A percentile compares a stretch with the other conserved stretches of the same genome.
phyloP scores from a whole-genome alignment of 2,888 invertebrate genomes.

The Plusia festucae region DNA sequence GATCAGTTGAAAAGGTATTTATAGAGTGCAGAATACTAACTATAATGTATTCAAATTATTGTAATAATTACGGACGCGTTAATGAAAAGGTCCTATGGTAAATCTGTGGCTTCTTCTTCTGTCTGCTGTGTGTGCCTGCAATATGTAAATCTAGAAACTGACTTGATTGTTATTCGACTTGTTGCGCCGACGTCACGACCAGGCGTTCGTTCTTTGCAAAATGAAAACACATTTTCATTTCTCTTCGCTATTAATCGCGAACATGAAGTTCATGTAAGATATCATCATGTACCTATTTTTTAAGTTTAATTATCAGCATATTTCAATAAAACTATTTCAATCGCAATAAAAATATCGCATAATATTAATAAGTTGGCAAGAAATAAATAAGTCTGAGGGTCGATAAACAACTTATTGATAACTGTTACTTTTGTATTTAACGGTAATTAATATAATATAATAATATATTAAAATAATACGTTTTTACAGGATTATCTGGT shows the following conservation, averaged over 20 bases:
- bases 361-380: too few relatives aligned
- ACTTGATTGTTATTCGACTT: slow-evolving; percentile 25
- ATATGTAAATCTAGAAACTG: slow-evolving; percentile 22
- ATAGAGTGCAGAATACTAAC: slow-evolving; percentile 9
- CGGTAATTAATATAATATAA: too few relatives aligned
- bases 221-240: background rate
- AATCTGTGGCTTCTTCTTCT: too few relatives aligned
- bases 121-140: slow-evolving; percentile 20
- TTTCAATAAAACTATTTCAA: too few relatives aligned
- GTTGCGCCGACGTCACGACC: slow-evolving; percentile 40
- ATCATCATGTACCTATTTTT: too few relatives aligned
- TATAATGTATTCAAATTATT: slow-evolving; percentile 24
- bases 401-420: too few relatives aligned
- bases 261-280: background rate
- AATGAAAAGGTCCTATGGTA: slow-evolving; percentile 48
- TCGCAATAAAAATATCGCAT: too few relatives aligned
- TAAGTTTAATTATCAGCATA: too few relatives aligned
- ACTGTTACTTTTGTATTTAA: too few relatives aligned
- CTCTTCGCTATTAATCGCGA: too few relatives aligned
- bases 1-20: slow-evolving; percentile 24
- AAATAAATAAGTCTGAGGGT: background rate
- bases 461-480: too few relatives aligned
- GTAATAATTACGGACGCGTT: slow-evolving; percentile 18
- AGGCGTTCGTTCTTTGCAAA: slow-evolving; percentile 29
- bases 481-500: background rate